Conservation (phyloP, 2,888 invertebrate genomes). For the Leptopilina drosophilae region DNA sequence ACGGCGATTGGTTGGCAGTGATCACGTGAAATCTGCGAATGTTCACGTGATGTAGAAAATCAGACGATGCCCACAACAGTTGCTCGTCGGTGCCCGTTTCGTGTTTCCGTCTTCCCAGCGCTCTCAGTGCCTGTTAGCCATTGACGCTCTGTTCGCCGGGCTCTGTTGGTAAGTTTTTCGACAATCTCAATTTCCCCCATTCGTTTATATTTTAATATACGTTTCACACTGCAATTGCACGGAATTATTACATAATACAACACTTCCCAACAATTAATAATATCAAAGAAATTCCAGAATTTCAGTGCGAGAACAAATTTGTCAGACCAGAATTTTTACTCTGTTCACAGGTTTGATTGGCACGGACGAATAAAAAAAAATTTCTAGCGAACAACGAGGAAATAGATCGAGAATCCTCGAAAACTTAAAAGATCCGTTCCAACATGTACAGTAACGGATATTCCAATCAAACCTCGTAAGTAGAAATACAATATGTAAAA, state of each 20-base stretch:
- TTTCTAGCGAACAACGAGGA: conserved; percentile 47
- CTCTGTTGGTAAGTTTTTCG: conserved; percentile 65
- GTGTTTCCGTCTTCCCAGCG: conserved; percentile 72
- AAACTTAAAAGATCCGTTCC: conserved; percentile 46
- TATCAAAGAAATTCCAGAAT: neutral
- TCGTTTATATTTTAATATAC: neutral
- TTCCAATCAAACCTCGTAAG: conserved; percentile 73
- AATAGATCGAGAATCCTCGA: conserved; percentile 50
- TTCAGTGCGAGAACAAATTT: neutral
- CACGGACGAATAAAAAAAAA: conserved; percentile 59
- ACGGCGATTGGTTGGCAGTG: conserved; percentile 53
- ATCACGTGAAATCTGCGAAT: conserved; percentile 55
- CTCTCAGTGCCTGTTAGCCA: conserved; percentile 72
- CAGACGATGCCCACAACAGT: conserved; percentile 4
- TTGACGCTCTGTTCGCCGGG: conserved; percentile 74
- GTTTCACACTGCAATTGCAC: conserved; percentile 1
- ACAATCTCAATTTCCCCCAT: conserved; percentile 13
- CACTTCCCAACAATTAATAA: neutral
- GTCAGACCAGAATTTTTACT: conserved; percentile 28
- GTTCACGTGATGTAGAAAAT: conserved; percentile 12
- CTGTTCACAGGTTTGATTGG: conserved; percentile 69
- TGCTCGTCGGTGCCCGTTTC: conserved; percentile 58
- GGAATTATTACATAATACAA: neutral
- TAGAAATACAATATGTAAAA: conserved; percentile 43
- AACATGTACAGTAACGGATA: conserved; percentile 73